Evolutionary conservation across 2,113 vertebrate species (phyloP).

Genomic region (Bujurquina vittata): DNA sequence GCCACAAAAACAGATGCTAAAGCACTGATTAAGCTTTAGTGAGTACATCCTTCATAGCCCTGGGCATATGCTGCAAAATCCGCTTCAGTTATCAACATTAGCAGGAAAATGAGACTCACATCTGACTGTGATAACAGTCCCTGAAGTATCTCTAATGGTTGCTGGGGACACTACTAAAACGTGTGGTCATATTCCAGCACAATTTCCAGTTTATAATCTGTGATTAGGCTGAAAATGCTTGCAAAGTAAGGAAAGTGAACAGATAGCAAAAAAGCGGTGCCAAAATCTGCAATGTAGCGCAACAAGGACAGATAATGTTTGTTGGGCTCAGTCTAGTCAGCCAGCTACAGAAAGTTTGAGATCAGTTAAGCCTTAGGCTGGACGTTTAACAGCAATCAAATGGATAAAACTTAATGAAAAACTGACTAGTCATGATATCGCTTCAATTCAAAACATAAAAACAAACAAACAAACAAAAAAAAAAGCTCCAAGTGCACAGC

Average conservation of each 20-base stretch:
- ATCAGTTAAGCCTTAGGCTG: background rate
- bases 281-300: constrained; percentile 2
- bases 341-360: background rate
- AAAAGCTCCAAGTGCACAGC: background rate
- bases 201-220: background rate
- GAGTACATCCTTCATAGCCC: constrained; percentile 56
- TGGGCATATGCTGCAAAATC: constrained; percentile 61
- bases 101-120: constrained; percentile 51
- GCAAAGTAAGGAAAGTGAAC: background rate
- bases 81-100: constrained; percentile 55
- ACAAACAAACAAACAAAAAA: background rate
- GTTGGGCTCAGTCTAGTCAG: background rate
- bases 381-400: background rate
- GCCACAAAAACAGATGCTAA: constrained; percentile 61
- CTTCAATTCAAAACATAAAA: background rate
- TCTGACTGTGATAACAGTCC: constrained; percentile 48
- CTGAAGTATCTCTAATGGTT: constrained; percentile 38
- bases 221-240: constrained; percentile 3
- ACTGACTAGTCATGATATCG: background rate
- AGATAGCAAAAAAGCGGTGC: background rate
- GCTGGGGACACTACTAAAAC: constrained; percentile 25
- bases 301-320: background rate
- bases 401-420: background rate
- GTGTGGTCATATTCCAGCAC: constrained; percentile 27
- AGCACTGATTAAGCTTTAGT: constrained; percentile 62